These are phyloP conservation scores for Gallinago nigripennis DNA, from an alignment of 2,797 vertebrate species.

Conservation along the genomic window DNA sequence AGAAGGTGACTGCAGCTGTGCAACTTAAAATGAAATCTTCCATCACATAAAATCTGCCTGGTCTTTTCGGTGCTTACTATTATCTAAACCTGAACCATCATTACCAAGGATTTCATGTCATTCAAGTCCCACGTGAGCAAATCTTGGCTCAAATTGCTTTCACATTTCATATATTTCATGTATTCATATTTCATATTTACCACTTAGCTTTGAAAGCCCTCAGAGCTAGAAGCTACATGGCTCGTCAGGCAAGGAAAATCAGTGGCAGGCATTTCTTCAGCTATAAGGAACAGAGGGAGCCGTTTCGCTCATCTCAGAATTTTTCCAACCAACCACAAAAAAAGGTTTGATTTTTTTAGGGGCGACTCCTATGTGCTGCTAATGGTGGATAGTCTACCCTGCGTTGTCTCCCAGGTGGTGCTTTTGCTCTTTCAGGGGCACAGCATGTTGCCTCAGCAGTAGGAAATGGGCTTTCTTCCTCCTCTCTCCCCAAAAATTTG, in stretches of 20 bases:
- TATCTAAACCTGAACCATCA: not conserved
- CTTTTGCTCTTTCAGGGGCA: not conserved
- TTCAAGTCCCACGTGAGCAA: not conserved
- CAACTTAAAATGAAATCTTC: not conserved
- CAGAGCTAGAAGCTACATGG: not conserved
- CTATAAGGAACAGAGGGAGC: not conserved
- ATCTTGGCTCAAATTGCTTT: not conserved
- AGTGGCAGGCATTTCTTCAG: not conserved
- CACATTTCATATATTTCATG: not conserved
- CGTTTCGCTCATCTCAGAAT: rapidly evolving
- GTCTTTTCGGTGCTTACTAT: not conserved
- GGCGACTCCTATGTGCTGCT: not conserved
- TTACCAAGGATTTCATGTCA: not conserved
- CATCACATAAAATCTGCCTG: not conserved
- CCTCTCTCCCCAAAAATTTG: rapidly evolving
- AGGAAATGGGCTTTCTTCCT: not conserved
- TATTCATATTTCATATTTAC: not conserved
- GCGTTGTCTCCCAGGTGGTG: rapidly evolving
- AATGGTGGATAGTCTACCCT: rapidly evolving
- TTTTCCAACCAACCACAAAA: not conserved
- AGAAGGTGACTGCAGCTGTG: not conserved
- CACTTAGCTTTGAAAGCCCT: not conserved
- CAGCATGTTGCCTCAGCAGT: not conserved
- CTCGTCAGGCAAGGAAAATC: not conserved
- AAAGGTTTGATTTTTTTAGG: not conserved